Base-by-base conservation (phyloP, 2,888 invertebrate species). In the Synanthedon vespiformis region DNA sequence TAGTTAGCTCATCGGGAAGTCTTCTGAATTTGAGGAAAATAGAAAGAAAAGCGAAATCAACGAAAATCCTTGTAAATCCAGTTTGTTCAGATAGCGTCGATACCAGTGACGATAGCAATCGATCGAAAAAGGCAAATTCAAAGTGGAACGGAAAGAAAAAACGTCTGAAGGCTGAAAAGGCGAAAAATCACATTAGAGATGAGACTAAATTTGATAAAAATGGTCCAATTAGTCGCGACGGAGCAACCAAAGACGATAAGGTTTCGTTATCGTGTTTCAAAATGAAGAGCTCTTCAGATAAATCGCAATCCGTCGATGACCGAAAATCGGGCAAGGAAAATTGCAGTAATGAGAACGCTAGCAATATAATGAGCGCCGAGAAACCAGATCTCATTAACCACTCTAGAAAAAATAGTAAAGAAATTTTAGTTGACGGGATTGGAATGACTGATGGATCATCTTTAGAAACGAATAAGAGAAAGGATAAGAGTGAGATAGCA, bases 131-230 rank as follows among this genome's bases (percentile, higher is more conserved):
- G 56, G 63, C 69, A 51, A 76, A 64, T 53, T 66, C 74, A 13
- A 85, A 83, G 62, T 85, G 86, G 85, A 85, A 83, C 61, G 83
- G 77, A 49, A 87, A 85, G 73, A 87, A 85, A 68, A 85, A 86
- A 63, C 77, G 87, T 3, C 76, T 85, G 51, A 86, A 86, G 68
- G 57, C 67, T 40, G 77, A 77, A 56, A 68, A 61, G 54, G 61
- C 61, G 52, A 75, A 71, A 56, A 66, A 59, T 61, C 65, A 67
- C 58, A 71, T 68, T 59, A 70, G 65, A 63, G 66, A 63, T 55
- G 73, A 74, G 59, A 63, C 56, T 41, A 70, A 74, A 65, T 61
- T 63, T 64, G 74, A 78, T 65, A 77, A 76, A 65, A 72, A 70
- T 66, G 70, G 75, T 67, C 69, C 72, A 70, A 76, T 77, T 70